These are phyloP conservation scores for Cichlasoma orientale DNA, from an alignment of 2,797 vertebrate genomes.

Conservation along the genomic window DNA sequence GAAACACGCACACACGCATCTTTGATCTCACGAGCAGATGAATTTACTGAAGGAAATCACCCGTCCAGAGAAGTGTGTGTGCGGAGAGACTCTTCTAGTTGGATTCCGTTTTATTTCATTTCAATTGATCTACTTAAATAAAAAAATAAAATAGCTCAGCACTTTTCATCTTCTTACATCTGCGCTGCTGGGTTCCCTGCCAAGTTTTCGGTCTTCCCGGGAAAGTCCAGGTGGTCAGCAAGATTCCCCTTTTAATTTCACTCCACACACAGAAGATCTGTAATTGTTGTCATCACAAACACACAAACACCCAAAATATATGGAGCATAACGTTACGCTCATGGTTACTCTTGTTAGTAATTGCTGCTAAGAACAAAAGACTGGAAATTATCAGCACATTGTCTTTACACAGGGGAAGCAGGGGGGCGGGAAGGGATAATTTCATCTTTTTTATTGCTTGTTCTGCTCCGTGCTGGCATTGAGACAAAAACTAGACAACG, in stretches of 20 bases:
- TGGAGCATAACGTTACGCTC: neutral
- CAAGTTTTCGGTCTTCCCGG: neutral
- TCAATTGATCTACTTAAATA: conserved; percentile 20
- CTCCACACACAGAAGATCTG: neutral
- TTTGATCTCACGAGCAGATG: conserved; percentile 4
- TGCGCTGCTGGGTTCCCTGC: neutral
- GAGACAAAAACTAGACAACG: neutral
- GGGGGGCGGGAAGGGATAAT: neutral
- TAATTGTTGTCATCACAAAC: neutral
- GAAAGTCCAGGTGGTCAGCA: conserved; percentile 5
- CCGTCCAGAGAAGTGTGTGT: neutral
- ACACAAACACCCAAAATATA: neutral
- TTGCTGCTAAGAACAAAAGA: neutral
- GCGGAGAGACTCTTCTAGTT: conserved; percentile 1
- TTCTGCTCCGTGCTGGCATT: neutral
- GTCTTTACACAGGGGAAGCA: neutral
- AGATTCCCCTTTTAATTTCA: neutral
- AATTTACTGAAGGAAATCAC: neutral
- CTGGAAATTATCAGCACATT: neutral
- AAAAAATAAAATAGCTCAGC: conserved; percentile 9
- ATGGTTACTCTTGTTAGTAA: conserved; percentile 8
- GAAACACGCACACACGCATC: neutral
- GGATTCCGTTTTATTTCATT: conserved; percentile 21
- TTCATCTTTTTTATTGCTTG: neutral
- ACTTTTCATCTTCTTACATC: conserved; percentile 9